A percentile compares a stretch with the other conserved stretches of the same genome.
phyloP scores from a whole-genome alignment of 2,113 vertebrate species.

The Neodontobutis hainanensis region DNA sequence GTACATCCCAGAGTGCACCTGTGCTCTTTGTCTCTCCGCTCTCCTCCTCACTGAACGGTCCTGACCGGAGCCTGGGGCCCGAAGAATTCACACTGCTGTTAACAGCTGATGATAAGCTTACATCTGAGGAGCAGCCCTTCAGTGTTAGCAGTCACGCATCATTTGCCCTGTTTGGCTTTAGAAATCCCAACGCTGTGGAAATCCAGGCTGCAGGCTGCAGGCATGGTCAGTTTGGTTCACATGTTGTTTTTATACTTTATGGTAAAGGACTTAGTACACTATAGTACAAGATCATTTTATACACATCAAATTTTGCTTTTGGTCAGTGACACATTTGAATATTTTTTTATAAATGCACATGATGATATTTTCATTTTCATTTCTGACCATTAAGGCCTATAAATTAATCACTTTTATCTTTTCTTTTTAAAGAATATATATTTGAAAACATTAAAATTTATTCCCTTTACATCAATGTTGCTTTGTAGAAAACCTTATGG shows the following conservation, averaged over 20 bases:
- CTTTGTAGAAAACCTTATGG: too few species aligned
- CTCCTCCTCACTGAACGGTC: constrained; percentile 41
- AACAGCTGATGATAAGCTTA: constrained; percentile 72
- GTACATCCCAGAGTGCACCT: constrained; percentile 61
- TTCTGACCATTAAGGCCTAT: too few species aligned
- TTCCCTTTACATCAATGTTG: too few species aligned
- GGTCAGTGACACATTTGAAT: too few species aligned
- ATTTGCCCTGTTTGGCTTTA: constrained; percentile 20
- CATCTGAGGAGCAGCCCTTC: constrained; percentile 46
- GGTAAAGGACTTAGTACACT: too few species aligned
- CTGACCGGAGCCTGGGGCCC: constrained; percentile 27
- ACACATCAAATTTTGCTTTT: too few species aligned
- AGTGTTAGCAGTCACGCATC: constrained; percentile 33
- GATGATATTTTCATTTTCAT: too few species aligned
- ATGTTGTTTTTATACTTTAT: background rate
- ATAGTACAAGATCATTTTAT: too few species aligned
- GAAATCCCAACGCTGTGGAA: constrained; percentile 20
- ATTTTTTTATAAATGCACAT: too few species aligned
- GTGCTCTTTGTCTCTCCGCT: constrained; percentile 17
- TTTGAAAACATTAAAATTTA: too few species aligned
- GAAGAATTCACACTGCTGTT: constrained; percentile 59
- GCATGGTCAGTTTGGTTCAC: background rate
- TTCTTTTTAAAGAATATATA: too few species aligned
- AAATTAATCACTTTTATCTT: too few species aligned
- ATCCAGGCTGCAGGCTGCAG: background rate